Conservation (phyloP, 2,113 vertebrate species). For the Eclectus roratus region DNA sequence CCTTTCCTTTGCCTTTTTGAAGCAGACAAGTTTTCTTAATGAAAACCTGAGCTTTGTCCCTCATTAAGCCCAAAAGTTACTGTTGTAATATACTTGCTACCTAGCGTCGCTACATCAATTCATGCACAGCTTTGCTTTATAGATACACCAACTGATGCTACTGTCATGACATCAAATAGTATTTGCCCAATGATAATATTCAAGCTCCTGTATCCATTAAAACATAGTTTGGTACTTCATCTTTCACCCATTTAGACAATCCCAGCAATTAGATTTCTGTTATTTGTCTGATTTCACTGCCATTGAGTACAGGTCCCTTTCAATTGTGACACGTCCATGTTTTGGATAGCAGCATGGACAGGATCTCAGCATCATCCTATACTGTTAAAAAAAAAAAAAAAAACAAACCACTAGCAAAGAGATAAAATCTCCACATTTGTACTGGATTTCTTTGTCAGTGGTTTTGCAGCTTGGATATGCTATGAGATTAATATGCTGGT, state of each 20-base stretch:
- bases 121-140: not conserved
- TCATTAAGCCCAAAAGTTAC: not conserved
- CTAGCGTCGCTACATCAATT: not conserved
- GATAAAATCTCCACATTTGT: no score
- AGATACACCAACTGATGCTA: not conserved
- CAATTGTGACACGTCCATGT: accelerated
- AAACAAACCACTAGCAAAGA: not conserved
- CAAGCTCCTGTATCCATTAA: no score
- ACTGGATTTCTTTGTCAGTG: not conserved
- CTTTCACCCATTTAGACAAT: not conserved
- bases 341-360: accelerated
- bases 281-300: not conserved
- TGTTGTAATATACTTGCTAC: not conserved
- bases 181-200: not conserved
- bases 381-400: not conserved
- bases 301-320: not conserved
- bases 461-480: not conserved
- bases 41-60: not conserved
- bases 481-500: not conserved
- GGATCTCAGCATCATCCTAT: not conserved
- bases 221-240: not conserved
- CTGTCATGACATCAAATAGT: not conserved
- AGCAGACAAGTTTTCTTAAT: not conserved
- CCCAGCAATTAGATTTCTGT: not conserved
- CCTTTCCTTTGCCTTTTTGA: not conserved